These are phyloP conservation scores for Rhadina sibilatrix DNA, from an alignment of 2,113 vertebrate species.

Conservation along the genomic window DNA sequence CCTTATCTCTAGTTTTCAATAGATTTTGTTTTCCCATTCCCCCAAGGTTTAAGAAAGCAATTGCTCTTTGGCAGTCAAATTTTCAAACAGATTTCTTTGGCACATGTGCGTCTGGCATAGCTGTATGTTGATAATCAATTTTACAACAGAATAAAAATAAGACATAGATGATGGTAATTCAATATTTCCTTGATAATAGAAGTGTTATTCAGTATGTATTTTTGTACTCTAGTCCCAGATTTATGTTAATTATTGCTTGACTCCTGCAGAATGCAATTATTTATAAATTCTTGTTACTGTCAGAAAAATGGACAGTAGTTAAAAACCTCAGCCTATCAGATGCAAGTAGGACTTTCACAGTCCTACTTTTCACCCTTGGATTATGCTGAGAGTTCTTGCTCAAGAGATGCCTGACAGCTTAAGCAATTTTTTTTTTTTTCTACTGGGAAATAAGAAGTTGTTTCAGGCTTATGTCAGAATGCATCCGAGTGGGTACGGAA, in stretches of 20 bases:
- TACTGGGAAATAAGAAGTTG: not conserved
- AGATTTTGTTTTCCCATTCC: not conserved
- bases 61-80: not conserved
- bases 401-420: not conserved
- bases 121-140: not conserved
- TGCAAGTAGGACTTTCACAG: not conserved
- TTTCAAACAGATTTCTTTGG: not conserved
- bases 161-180: not conserved
- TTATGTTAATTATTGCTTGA: not conserved
- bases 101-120: not conserved
- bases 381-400: not conserved
- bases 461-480: slow-evolving; percentile 36
- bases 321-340: not conserved
- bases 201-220: not conserved
- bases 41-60: not conserved
- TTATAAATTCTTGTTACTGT: not conserved
- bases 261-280: not conserved
- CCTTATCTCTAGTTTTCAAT: not conserved
- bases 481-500: not conserved
- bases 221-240: not conserved
- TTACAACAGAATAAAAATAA: not conserved
- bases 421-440: not conserved
- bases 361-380: not conserved
- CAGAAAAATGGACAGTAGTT: not conserved
- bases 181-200: not conserved